phyloP scores from a whole-genome alignment of 2,888 invertebrate species.

The Andrena praecox region DNA sequence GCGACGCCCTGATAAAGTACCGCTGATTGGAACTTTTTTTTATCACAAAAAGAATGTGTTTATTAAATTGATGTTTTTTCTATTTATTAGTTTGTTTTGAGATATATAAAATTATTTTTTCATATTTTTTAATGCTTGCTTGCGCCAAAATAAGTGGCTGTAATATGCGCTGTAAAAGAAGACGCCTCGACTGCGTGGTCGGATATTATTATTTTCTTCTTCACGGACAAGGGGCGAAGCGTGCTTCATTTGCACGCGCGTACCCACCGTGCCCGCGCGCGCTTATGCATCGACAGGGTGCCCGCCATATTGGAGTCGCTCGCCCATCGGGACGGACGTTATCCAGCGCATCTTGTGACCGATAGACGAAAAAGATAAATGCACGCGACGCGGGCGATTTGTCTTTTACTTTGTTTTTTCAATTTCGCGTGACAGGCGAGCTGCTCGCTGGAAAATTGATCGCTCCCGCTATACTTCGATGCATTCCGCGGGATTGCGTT shows the following conservation, averaged over 20 bases:
- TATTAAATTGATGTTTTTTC: too few relatives aligned
- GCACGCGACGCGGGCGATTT: neutral
- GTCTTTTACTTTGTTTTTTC: constrained; percentile 18
- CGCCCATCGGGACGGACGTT: constrained; percentile 38
- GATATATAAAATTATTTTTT: too few relatives aligned
- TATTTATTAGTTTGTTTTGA: too few relatives aligned
- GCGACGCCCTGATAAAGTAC: too few relatives aligned
- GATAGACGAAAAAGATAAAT: constrained; percentile 48
- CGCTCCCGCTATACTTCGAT: neutral
- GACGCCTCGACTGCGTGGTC: too few relatives aligned
- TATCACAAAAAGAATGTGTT: too few relatives aligned
- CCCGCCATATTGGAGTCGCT: constrained; percentile 43
- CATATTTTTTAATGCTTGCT: too few relatives aligned
- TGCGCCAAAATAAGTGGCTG: too few relatives aligned
- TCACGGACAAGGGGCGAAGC: neutral
- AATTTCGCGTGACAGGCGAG: constrained; percentile 24
- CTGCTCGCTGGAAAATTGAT: constrained; percentile 6
- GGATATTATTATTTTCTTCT: neutral
- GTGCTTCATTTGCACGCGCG: constrained; percentile 34
- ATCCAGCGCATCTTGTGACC: constrained; percentile 44
- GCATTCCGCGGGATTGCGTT: neutral
- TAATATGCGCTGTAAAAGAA: too few relatives aligned
- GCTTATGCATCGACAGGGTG: constrained; percentile 35
- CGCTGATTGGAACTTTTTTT: too few relatives aligned
- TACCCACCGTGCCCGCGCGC: neutral